Evolutionary conservation across 2,797 vertebrate genomes (phyloP), one percentile per base, ranked within the genome.

Genomic region (Tapera naevia): DNA sequence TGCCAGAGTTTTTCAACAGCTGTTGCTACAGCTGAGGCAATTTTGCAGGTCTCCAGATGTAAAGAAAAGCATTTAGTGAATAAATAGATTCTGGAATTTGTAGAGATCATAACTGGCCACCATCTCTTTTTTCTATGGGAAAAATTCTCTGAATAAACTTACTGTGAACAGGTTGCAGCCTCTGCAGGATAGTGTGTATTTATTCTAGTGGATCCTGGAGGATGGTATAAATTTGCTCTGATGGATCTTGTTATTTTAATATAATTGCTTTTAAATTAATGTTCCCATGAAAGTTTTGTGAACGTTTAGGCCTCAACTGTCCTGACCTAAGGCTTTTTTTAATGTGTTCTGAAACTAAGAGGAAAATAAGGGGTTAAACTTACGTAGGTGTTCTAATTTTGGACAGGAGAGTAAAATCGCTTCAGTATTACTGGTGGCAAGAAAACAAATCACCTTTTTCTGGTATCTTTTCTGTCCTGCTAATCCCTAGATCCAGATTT

Each of bases 371-470:
- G 12, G 43, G 32, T 74, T 92, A 28, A 54, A 21, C 39, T 71
- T 64, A 9, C 0, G 1, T 66, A 25, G 32, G 9, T 88, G 41
- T 65, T 86, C 53, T 85, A 48, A 22, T 92, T 96, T 69, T 78
- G 89, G 62, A 93, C n/a, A 41, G 25, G 19, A 86, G 32, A 24
- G 14, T 58, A 69, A 86, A 93, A 64, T 67, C 50, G 86, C n/a
- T 69, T n/a, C 7, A 8, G 35, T 88, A 16, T 79, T 78, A 33
- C 3, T 9, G 12, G 17, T 51, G 46, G 11, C 23, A 74, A 87
- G 81, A 69, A 82, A 95, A 85, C 53, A 92, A 85, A 80, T 86
- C 50, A 71, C 41, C 57, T 74, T 80, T 64, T 91, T 72, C 33
- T 83, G 22, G 4, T 83, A 16, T 89, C 69, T 92, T 76, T 87